These are phyloP conservation scores for Gnathonemus echidnorhynchus DNA, from an alignment of 2,113 vertebrate genomes.

Conservation along the genomic window DNA sequence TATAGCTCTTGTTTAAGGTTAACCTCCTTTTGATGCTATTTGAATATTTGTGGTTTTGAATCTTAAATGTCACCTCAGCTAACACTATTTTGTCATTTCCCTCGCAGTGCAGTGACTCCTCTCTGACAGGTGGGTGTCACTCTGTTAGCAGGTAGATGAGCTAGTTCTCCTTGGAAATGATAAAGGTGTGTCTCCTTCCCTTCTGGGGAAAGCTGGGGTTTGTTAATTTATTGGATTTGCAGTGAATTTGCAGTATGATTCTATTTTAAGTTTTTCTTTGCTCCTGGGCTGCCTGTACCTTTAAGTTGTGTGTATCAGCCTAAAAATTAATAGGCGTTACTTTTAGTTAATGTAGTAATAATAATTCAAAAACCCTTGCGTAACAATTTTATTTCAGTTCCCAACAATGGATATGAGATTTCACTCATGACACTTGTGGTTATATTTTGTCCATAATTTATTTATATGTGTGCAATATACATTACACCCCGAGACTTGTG, in stretches of 20 bases:
- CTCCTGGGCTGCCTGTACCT: background rate
- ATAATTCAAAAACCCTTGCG: background rate
- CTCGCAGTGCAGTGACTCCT: background rate
- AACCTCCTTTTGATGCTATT: background rate
- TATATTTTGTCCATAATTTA: background rate
- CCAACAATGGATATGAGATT: background rate
- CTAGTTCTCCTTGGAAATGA: background rate
- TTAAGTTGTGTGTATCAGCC: background rate
- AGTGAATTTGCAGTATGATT: background rate
- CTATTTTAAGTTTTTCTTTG: background rate
- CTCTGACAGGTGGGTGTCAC: background rate
- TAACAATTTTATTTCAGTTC: background rate
- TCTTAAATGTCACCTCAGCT: background rate
- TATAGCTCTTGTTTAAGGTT: background rate
- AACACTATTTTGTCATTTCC: background rate
- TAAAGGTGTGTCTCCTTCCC: background rate
- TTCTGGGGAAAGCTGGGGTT: background rate
- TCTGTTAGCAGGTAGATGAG: background rate
- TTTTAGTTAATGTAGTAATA: background rate
- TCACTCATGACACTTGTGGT: background rate
- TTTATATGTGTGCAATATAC: background rate
- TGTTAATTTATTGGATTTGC: background rate
- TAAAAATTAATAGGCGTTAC: background rate
- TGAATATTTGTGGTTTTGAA: background rate
- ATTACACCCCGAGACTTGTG: background rate